These are phyloP conservation scores for Ariopsis seemanni DNA, from an alignment of 2,113 vertebrate species.

Conservation along the genomic window DNA sequence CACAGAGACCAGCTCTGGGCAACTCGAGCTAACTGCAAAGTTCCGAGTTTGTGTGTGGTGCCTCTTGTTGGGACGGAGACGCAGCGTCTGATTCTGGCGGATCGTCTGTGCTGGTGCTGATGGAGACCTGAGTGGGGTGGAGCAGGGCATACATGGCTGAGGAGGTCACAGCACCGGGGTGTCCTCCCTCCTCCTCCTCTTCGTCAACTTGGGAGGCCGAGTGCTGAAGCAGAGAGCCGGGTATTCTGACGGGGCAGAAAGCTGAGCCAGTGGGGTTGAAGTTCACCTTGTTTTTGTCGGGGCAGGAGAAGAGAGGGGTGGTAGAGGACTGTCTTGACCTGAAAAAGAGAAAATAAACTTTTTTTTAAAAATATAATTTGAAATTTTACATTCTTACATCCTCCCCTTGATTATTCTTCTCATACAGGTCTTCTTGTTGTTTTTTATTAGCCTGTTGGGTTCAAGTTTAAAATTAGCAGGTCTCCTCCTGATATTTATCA, in stretches of 20 bases:
- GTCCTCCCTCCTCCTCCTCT: constrained; percentile 70
- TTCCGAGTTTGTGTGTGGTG: constrained; percentile 79
- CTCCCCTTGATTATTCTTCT: not conserved
- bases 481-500: not conserved
- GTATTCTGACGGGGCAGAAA: constrained; percentile 94
- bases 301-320: constrained; percentile 94
- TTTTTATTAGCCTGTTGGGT: not conserved
- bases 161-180: constrained; percentile 67
- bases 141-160: constrained; percentile 69
- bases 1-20: constrained; percentile 78
- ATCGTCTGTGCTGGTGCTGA: constrained; percentile 87
- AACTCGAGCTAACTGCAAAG: constrained; percentile 80
- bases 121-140: constrained; percentile 85
- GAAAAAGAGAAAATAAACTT: constrained; percentile 55
- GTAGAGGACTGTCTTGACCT: constrained; percentile 88
- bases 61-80: constrained; percentile 69
- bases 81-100: constrained; percentile 65
- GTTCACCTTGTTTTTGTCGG: constrained; percentile 99
- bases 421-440: not conserved
- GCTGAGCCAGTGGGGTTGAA: constrained; percentile 97
- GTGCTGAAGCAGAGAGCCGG: constrained; percentile 77
- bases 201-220: constrained; percentile 77
- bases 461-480: not conserved
- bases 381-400: not conserved
- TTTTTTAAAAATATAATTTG: not conserved